These are phyloP conservation scores for Hypomecis atomaria DNA, from an alignment of 2,888 invertebrate genomes.

Conservation along the genomic window DNA sequence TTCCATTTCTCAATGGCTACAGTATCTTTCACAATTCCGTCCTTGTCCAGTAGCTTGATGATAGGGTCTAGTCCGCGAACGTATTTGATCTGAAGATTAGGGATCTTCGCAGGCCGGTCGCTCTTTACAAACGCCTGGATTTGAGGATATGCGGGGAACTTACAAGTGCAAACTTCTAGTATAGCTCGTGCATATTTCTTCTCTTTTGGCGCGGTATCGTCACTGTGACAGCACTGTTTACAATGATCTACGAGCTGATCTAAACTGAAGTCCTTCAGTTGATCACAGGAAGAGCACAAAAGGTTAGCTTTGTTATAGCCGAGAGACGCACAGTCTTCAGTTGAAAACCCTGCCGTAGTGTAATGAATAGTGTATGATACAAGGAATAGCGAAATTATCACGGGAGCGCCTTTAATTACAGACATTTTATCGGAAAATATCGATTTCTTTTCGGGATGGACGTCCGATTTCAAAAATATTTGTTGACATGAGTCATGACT, in stretches of 20 bases:
- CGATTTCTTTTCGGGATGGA: neutral
- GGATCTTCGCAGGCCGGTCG: constrained; percentile 94
- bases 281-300: constrained; percentile 95
- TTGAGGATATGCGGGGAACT: constrained; percentile 99
- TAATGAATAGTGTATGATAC: constrained; percentile 42
- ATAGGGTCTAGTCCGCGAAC: constrained; percentile 97
- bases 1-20: constrained; percentile 99
- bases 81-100: constrained; percentile 96
- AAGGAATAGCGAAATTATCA: constrained; percentile 35
- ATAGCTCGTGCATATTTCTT: constrained; percentile 96
- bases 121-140: constrained; percentile 99
- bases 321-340: constrained; percentile 92
- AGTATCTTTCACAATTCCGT: constrained; percentile 93
- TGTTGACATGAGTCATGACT: neutral
- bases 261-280: constrained; percentile 90
- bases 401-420: constrained; percentile 23
- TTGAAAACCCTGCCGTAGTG: constrained; percentile 84
- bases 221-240: constrained; percentile 91
- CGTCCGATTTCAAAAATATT: neutral
- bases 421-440: constrained; percentile 29
- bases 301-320: constrained; percentile 95
- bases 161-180: constrained; percentile 98
- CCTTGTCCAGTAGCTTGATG: constrained; percentile 94
- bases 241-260: constrained; percentile 88
- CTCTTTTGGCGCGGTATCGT: constrained; percentile 86